These are phyloP conservation scores for Aphaenogaster ashmeadi DNA, from an alignment of 1,140 invertebrate genomes.

Conservation along the genomic window DNA sequence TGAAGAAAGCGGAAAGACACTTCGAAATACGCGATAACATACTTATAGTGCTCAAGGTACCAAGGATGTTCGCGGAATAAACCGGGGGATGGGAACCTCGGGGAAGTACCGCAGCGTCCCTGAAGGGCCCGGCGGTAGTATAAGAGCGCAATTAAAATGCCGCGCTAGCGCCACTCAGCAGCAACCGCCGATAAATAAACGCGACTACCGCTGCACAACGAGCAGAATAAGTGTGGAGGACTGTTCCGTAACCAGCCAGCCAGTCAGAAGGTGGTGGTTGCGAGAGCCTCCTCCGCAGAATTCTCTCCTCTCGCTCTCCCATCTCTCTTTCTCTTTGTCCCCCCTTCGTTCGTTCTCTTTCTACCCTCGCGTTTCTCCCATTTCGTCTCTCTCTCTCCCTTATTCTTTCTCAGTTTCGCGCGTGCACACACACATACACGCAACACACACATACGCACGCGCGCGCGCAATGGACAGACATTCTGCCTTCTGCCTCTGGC, in stretches of 20 bases:
- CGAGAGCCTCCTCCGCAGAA: slow-evolving; percentile 73
- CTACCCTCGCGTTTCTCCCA: slow-evolving; percentile 15
- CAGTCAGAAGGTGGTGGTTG: slow-evolving; percentile 67
- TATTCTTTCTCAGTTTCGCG: slow-evolving; percentile 54
- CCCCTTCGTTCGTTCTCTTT: slow-evolving; percentile 5
- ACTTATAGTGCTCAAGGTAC: slow-evolving; percentile 39
- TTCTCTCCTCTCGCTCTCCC: slow-evolving; percentile 58
- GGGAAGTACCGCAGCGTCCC: slow-evolving; percentile 54
- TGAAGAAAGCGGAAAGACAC: not conserved
- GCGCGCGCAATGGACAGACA: slow-evolving; percentile 66
- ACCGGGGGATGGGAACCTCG: slow-evolving; percentile 29
- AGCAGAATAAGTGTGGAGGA: slow-evolving; percentile 83
- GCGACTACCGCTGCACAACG: slow-evolving; percentile 77
- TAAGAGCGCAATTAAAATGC: slow-evolving; percentile 87
- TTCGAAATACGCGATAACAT: slow-evolving; percentile 76
- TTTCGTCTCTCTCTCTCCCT: slow-evolving; percentile 24
- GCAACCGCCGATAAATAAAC: slow-evolving; percentile 87
- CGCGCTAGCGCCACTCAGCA: slow-evolving; percentile 87
- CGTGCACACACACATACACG: not conserved
- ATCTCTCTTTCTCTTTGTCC: slow-evolving; percentile 46
- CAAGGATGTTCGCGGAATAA: slow-evolving; percentile 28
- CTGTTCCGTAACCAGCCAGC: slow-evolving; percentile 73
- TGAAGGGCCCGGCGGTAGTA: slow-evolving; percentile 79
- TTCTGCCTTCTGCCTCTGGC: slow-evolving; percentile 82
- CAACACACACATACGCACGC: not conserved